A percentile compares a stretch with the other conserved stretches of the same genome.
Conservation (phyloP, 2,797 vertebrate genomes). For the Bradypodion ventrale region DNA sequence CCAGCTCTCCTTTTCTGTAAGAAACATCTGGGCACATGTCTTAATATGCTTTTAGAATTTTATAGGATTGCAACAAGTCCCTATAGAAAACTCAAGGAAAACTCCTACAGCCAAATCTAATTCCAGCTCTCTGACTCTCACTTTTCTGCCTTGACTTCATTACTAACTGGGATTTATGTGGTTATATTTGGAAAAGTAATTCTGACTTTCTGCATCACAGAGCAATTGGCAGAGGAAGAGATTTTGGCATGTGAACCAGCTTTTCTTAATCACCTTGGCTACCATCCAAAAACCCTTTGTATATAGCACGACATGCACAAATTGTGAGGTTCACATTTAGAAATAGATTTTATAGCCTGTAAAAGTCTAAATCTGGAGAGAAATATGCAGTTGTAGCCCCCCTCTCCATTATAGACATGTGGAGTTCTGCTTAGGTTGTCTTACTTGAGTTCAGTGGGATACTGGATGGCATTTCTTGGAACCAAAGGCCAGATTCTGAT, state of each 20-base stretch:
- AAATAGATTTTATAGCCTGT: background rate
- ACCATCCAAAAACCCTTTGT: constrained; percentile 32
- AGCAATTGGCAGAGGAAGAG: constrained; percentile 35
- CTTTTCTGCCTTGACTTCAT: constrained; percentile 5
- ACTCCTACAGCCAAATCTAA: constrained; percentile 13
- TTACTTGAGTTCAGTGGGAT: background rate
- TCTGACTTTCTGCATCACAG: constrained; percentile 42
- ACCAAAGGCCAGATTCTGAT: background rate
- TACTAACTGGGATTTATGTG: constrained; percentile 24
- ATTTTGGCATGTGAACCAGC: constrained; percentile 36
- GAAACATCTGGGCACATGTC: constrained; percentile 37
- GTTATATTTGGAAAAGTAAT: constrained; percentile 41
- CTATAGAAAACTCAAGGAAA: constrained; percentile 31
- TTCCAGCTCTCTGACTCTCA: constrained; percentile 16
- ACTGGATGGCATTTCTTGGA: background rate
- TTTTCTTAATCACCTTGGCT: constrained; percentile 48
- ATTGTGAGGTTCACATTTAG: constrained; percentile 23
- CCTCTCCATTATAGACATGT: background rate
- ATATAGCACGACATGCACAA: constrained; percentile 26
- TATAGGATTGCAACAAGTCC: constrained; percentile 7
- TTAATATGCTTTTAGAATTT: constrained; percentile 42
- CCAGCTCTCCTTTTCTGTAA: constrained; percentile 23
- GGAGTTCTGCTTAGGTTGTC: background rate
- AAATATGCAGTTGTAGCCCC: background rate
- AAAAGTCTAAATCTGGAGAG: background rate